Evolutionary conservation across 2,888 invertebrate species (phyloP), one percentile per base, ranked within the genome.

Genomic region (Enchytraeus crypticus): DNA sequence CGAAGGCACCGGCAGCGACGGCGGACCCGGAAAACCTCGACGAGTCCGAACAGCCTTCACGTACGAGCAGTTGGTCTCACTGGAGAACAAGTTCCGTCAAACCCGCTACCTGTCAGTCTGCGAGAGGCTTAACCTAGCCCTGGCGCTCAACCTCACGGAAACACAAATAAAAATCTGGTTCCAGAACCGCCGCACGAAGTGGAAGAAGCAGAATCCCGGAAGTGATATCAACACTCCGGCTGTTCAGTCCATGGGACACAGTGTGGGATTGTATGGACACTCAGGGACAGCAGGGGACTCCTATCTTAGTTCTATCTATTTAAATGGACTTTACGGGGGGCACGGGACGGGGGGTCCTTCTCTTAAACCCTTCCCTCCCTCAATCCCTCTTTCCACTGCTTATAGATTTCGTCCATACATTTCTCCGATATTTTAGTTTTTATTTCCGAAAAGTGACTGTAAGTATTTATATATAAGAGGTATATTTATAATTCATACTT

Each of bases 51-150:
- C 98, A 0, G 97, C 97, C 1, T 98, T 98, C 81, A 97, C 97
- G 0, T 98, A 97, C 81, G 97, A 98, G 77, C 97, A 84, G 71
- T 82, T 98, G 69, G 95, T 96, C 5, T 92, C 97, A 0, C 81
- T 98, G 77, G 98, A 98, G 82, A 97, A 96, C 81, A 98, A 98
- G 81, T 98, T 98, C 83, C 96, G 96, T 81, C 92, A 92, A 1
- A 81, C 80, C 3, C 84, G 97, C 69, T 98, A 98, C 80, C 83
- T 98, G 65, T 96, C 95, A 26, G 97, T 98, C 2, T 97, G 97
- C 77, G 98, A 98, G 81, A 84, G 98, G 71, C 84, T 98, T 23
- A 97, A 97, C 79, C 82, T 98, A 69, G 97, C 98, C 0, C 82
- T 97, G 57, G 91, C 92, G 61, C 83, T 98, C 63, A 92, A 92